Conservation (phyloP, 23 tunicate species). For the Styela plicata region DNA sequence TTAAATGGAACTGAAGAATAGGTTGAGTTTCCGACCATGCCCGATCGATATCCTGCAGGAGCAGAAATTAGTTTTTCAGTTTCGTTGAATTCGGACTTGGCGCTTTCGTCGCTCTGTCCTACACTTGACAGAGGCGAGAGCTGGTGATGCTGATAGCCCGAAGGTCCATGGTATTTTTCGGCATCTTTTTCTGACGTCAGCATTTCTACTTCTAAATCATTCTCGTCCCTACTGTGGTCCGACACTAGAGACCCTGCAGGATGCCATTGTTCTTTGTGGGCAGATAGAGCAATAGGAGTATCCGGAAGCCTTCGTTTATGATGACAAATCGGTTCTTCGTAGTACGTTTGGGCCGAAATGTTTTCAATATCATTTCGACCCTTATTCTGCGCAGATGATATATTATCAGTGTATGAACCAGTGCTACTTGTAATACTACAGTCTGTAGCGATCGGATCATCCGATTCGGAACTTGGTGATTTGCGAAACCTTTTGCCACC, state of each 20-base stretch:
- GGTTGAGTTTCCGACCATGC: background rate
- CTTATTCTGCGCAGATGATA: no score
- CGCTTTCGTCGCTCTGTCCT: background rate
- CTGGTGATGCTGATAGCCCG: background rate
- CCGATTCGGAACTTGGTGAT: conserved; percentile 76
- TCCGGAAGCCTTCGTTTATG: background rate
- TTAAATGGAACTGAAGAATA: background rate
- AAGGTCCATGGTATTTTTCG: background rate
- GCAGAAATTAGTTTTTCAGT: background rate
- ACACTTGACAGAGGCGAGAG: background rate
- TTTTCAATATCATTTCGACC: no score
- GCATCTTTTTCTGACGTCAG: background rate
- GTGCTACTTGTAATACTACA: conserved; percentile 77
- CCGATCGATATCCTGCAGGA: background rate
- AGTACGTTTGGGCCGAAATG: background rate
- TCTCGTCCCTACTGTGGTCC: conserved; percentile 7
- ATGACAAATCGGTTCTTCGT: conserved; percentile 14
- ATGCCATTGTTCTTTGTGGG: background rate
- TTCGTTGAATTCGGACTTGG: background rate
- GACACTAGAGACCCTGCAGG: background rate
- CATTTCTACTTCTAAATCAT: conserved; percentile 16
- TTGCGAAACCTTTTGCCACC: conserved; percentile 23
- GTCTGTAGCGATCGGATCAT: conserved; percentile 80
- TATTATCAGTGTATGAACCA: conserved; percentile 50
- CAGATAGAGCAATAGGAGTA: background rate